Base-by-base conservation (phyloP, 2,888 invertebrate genomes). In the Plagodis dolabraria region DNA sequence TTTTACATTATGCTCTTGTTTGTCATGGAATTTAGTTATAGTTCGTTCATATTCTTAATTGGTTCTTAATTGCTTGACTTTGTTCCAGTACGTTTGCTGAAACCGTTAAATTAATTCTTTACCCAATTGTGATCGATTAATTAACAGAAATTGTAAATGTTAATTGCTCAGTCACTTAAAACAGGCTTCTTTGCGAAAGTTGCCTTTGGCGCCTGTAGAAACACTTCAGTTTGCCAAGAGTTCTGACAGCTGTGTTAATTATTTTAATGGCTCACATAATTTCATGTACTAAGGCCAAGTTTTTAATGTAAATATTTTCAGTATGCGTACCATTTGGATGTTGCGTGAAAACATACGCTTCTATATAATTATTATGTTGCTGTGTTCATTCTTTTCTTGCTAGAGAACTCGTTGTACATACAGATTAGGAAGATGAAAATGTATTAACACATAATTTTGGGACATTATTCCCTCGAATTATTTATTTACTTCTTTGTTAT, bases 151-250 rank as follows among this genome's bases (percentile, higher is more conserved):
- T 69, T 72, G 60, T 68, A 59, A 57, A n/a, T 62, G 65, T 63
- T 64, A 68, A 75, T 72, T 71, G 75, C 65, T 65, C 67, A 70
- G 68, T 71, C 71, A 73, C 71, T 64, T 61, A 64, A 22, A 60
- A 67, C 51, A 63, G 74, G 75, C 73, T 82, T 79, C 75, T 72
- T 79, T 74, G 69, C 73, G 74, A 72, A 75, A 81, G 71, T 69
- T 42, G 48, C 63, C 67, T 66, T 70, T 65, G 58, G 44, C 45
- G 62, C 49, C 55, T 64, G 65, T 57, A 60, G 67, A 71, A 76
- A 65, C 66, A 57, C 63, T 70, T 61, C 63, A 62, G 63, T 67
- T 71, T 73, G 55, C 66, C 47, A 60, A 68, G 71, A 59, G 52
- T 12, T 63, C 43, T 40, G 11, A 45, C 40, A 46, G 47, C 44